A percentile compares a stretch with the other conserved stretches of the same genome.
Conservation (phyloP, 2,888 invertebrate species). For the Sphaerolaimus hirsutus region DNA sequence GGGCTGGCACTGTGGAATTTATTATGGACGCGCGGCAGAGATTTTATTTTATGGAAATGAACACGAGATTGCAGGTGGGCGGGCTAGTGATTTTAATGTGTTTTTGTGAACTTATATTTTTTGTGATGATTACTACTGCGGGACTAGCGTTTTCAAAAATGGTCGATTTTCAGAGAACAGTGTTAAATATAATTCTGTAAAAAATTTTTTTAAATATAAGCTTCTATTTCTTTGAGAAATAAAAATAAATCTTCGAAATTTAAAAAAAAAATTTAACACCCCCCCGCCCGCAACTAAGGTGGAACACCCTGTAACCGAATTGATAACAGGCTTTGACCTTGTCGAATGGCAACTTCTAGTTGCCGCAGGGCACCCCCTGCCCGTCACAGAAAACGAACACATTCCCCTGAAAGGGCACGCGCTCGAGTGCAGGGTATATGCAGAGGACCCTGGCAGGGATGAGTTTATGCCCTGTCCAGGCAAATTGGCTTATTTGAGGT, state of each 20-base stretch:
- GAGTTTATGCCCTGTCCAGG: conserved; percentile 93
- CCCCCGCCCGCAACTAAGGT: too few relatives aligned
- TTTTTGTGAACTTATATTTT: neutral
- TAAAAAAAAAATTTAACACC: too few relatives aligned
- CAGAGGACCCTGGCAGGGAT: conserved; percentile 49
- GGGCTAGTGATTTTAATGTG: conserved; percentile 8
- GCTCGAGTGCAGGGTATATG: conserved; percentile 79
- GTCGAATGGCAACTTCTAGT: conserved; percentile 80
- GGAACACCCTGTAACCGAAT: conserved; percentile 87
- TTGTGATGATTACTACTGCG: too few relatives aligned
- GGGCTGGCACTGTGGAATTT: conserved; percentile 94
- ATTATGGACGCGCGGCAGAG: conserved; percentile 59
- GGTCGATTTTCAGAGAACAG: too few relatives aligned
- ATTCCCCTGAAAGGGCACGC: conserved; percentile 50
- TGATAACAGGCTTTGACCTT: conserved; percentile 81
- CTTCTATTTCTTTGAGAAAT: too few relatives aligned
- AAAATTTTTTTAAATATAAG: too few relatives aligned
- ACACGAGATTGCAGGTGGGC: conserved; percentile 49
- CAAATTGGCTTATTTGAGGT: conserved; percentile 42
- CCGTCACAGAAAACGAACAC: conserved; percentile 47
- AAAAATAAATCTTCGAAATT: too few relatives aligned
- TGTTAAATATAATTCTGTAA: too few relatives aligned
- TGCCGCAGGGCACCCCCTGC: conserved; percentile 63
- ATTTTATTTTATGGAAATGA: conserved; percentile 99
- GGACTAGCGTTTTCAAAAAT: too few relatives aligned